These are phyloP conservation scores for Lagopus muta DNA, from an alignment of 2,113 vertebrate species.

Conservation along the genomic window DNA sequence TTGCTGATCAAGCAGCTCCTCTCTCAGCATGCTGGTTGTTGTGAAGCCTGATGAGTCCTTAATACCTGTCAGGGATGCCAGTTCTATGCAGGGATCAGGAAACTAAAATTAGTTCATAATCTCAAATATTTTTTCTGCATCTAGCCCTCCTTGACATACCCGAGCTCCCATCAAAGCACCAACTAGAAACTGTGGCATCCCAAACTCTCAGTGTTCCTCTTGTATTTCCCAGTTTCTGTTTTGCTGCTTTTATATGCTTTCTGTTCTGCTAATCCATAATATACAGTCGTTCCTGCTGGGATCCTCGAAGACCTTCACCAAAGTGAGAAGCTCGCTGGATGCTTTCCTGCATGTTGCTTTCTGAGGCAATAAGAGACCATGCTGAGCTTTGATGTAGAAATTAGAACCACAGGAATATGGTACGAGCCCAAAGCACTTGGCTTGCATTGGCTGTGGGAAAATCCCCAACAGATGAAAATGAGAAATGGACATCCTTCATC, in stretches of 20 bases:
- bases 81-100: conserved; percentile 23
- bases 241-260: background rate
- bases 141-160: background rate
- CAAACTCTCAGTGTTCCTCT: background rate
- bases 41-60: conserved; percentile 33
- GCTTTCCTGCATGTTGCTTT: background rate
- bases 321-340: background rate
- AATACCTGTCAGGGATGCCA: conserved; percentile 34
- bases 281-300: background rate
- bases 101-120: conserved; percentile 45
- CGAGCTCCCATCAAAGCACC: background rate
- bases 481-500: background rate
- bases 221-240: background rate
- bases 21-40: background rate
- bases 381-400: background rate
- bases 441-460: background rate
- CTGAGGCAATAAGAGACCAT: background rate
- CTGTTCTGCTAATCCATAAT: background rate
- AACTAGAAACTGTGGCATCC: background rate
- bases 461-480: background rate
- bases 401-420: background rate
- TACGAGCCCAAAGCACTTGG: background rate
- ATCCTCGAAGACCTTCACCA: background rate
- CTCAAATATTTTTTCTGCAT: background rate
- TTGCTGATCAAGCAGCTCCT: conserved; percentile 41